Conservation (phyloP, 2,113 vertebrate genomes). For the Noctilio leporinus region DNA sequence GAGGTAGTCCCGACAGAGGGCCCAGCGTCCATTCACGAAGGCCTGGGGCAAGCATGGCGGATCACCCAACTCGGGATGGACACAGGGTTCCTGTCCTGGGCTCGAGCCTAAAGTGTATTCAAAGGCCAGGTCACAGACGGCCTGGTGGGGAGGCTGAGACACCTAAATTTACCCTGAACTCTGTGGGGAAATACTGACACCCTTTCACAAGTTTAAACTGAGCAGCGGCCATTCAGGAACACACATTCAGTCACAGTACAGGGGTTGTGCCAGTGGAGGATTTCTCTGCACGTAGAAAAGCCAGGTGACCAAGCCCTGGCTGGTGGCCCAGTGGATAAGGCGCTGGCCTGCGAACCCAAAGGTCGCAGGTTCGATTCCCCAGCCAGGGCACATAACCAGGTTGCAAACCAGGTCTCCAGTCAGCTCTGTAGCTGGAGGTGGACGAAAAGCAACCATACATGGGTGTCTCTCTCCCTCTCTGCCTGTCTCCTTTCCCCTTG, state of each 20-base stretch:
- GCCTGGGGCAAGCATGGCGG: rapidly evolving
- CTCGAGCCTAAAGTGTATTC: not conserved
- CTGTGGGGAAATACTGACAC: not conserved
- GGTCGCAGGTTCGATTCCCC: too few species aligned
- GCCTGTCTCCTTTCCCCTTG: too few species aligned
- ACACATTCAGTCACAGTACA: not conserved
- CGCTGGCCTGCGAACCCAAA: too few species aligned
- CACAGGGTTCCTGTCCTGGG: rapidly evolving
- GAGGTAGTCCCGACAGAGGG: too few species aligned
- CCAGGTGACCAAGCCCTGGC: not conserved
- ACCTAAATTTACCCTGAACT: not conserved
- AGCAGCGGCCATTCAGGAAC: not conserved
- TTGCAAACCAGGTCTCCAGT: too few species aligned
- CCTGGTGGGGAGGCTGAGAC: not conserved
- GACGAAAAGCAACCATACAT: too few species aligned
- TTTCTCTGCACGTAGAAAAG: rapidly evolving
- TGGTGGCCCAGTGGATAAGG: too few species aligned
- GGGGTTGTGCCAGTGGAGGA: too few species aligned
- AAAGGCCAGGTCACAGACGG: not conserved
- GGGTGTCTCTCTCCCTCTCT: too few species aligned
- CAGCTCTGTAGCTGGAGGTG: too few species aligned
- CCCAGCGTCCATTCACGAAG: too few species aligned
- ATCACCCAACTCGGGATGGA: rapidly evolving
- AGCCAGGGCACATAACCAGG: too few species aligned
- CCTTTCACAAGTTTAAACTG: not conserved